Evolutionary conservation across 2,888 invertebrate species (phyloP), one percentile per base, ranked within the genome.

Genomic region (Orgyia antiqua): DNA sequence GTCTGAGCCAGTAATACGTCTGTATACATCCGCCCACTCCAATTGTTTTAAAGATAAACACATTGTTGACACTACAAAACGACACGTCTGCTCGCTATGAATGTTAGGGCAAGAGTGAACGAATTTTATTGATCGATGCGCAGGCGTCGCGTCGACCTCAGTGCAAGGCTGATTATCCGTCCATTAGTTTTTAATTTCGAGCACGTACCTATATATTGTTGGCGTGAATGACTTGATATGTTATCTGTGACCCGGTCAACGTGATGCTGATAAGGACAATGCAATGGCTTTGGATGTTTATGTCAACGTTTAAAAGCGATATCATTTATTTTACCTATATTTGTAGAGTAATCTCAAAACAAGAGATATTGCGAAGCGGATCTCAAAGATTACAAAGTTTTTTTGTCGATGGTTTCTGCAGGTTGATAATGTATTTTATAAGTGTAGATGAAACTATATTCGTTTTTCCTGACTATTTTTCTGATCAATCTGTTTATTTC

Each of bases 1-100:
- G 23, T 74, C 76, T 9, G 51, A 51, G 11, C 69, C 69, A 15
- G 59, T 60, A 15, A 82, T 56, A 15, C 72, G 68, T 26, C 74
- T 66, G 55, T 72, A 80, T 24, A 82, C 68, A 34, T 80, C 80
- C 45, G 73, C 62, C 70, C 77, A 73, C 57, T 83, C 83, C 39
- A 80, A 55, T 59, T 74, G 75, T 51, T 83, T 83, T 36, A 84
- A 58, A 25, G 78, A 74, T 36, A 86, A 57, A 57, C 84, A 84
- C 86, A 86, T 83, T 52, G 46, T 49, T 37, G 27, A 23, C n/a
- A 8, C 42, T 36, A 23, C n/a, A 31, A 19, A 26, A 44, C 29
- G 39, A 39, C 29, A 35, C 52, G 46, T 37, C 42, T 20, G 41
- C 29, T 27, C 31, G 9, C 10, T 20, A 12, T 31, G 37, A 27